A percentile compares a stretch with the other conserved stretches of the same genome.
Evolutionary conservation across 2,888 invertebrate genomes (phyloP).

Genomic region (Chymomyza procnemis): DNA sequence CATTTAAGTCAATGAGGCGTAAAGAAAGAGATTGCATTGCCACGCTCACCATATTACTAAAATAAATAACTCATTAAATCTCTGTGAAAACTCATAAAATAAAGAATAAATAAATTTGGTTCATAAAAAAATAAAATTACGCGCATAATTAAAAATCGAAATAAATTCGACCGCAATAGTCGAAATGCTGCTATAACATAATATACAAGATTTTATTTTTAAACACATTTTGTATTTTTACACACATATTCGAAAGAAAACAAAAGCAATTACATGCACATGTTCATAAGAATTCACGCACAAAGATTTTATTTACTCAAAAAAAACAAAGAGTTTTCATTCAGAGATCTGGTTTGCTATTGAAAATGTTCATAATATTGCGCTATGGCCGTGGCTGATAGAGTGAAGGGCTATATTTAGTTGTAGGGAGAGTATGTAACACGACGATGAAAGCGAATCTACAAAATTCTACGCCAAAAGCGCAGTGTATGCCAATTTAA

Average conservation of each 20-base stretch:
- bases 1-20: constrained; percentile 11
- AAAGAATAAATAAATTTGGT: constrained; percentile 12
- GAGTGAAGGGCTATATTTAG: no score
- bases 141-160: constrained; percentile 55
- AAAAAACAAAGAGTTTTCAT: constrained; percentile 14
- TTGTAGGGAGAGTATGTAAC: no score
- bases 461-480: no score
- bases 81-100: neutral
- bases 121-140: constrained; percentile 32
- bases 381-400: neutral
- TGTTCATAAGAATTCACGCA: neutral
- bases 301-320: neutral
- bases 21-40: constrained; percentile 49
- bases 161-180: constrained; percentile 41
- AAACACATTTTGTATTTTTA: no score
- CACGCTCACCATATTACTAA: neutral
- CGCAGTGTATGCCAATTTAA: no score
- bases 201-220: neutral
- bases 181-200: constrained; percentile 8
- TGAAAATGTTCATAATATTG: neutral
- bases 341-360: neutral
- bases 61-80: neutral
- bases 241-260: neutral
- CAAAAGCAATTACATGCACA: neutral
- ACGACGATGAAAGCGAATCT: no score